Evolutionary conservation across 2,888 invertebrate species (phyloP).

Genomic region (Drosophila cognata): DNA sequence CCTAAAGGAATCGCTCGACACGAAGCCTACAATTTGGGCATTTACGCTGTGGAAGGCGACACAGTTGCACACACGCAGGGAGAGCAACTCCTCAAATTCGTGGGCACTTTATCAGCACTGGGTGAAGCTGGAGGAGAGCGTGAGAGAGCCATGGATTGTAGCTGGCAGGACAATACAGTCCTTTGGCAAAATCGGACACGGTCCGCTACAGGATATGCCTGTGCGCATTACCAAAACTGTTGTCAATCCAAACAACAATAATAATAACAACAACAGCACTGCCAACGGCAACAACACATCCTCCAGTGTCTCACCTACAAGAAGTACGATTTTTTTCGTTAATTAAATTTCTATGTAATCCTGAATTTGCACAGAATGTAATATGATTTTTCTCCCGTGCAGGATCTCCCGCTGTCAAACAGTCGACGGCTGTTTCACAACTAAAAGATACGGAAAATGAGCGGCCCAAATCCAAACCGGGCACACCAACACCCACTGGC

Average conservation of each 20-base stretch:
- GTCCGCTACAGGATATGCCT: constrained; percentile 85
- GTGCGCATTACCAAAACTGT: constrained; percentile 85
- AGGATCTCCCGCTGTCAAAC: constrained; percentile 68
- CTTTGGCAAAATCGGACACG: constrained; percentile 87
- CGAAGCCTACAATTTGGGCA: constrained; percentile 94
- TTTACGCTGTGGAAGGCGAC: constrained; percentile 92
- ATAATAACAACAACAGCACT: constrained; percentile 56
- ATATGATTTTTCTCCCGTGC: not conserved
- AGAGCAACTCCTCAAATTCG: constrained; percentile 87
- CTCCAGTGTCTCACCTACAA: constrained; percentile 63
- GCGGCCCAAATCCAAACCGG: constrained; percentile 64
- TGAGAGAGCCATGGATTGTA: constrained; percentile 91
- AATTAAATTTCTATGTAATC: not conserved
- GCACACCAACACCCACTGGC: constrained; percentile 54
- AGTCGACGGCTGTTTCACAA: constrained; percentile 63
- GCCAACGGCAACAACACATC: constrained; percentile 60
- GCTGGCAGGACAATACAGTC: constrained; percentile 92
- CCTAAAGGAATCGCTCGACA: constrained; percentile 88
- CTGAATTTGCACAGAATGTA: constrained; percentile 7
- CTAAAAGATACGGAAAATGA: constrained; percentile 76
- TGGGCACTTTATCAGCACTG: constrained; percentile 94
- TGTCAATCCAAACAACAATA: constrained; percentile 79
- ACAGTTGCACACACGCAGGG: constrained; percentile 84
- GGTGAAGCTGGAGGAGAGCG: constrained; percentile 91
- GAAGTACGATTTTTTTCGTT: constrained; percentile 71